Conservation (phyloP, 2,113 vertebrate species). For the Muscicapa adusta region DNA sequence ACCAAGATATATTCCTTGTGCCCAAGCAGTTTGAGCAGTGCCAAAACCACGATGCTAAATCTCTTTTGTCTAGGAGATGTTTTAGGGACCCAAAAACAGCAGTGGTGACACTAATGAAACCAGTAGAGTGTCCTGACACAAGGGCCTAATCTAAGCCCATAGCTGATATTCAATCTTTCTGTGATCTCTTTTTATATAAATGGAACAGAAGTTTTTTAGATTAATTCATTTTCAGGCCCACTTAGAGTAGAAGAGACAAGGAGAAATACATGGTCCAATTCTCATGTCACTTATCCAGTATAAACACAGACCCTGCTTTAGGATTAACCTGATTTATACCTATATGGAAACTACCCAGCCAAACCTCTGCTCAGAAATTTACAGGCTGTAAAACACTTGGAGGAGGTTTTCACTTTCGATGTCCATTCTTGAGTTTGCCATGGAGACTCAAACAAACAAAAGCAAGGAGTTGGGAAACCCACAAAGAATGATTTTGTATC, state of each 20-base stretch:
- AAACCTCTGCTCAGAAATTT: not conserved
- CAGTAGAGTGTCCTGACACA: not conserved
- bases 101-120: not conserved
- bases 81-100: not conserved
- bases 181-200: not conserved
- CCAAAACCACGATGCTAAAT: not conserved
- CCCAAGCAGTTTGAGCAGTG: not conserved
- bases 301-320: not conserved
- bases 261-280: not conserved
- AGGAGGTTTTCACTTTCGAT: not conserved
- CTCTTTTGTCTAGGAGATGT: not conserved
- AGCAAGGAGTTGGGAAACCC: not conserved
- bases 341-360: not conserved
- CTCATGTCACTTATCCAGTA: not conserved
- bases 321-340: slow-evolving; percentile 6
- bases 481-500: not conserved
- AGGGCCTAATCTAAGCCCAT: not conserved
- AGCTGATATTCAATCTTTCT: not conserved
- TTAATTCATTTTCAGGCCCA: not conserved
- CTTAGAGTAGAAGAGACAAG: not conserved
- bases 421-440: not conserved
- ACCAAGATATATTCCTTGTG: not conserved
- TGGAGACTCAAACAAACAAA: not conserved
- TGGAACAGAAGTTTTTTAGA: not conserved
- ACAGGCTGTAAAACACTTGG: not conserved